Evolutionary conservation across 2,888 invertebrate genomes (phyloP).

Genomic region (Sesamia inferens): DNA sequence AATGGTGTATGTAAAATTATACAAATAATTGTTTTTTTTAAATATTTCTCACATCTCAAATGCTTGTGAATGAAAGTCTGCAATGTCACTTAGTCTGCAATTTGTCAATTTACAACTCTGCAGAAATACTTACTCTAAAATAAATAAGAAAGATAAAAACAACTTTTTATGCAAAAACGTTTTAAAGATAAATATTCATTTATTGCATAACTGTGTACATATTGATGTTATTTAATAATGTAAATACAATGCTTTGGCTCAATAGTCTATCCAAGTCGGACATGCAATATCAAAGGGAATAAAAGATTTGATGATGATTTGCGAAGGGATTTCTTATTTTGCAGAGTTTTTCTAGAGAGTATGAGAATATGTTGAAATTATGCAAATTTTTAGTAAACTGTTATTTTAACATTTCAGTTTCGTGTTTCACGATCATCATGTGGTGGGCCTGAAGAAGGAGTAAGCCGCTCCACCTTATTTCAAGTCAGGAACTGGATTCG

Average conservation of each 20-base stretch:
- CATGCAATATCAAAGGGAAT: no score
- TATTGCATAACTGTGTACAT: no score
- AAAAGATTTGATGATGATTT: background rate
- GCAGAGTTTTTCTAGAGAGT: background rate
- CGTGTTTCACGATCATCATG: slow-evolving; percentile 64
- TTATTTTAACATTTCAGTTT: slow-evolving; percentile 69
- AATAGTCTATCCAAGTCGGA: no score
- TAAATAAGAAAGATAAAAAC: background rate
- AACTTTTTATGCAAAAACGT: background rate
- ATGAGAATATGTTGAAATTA: no score
- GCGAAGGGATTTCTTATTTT: background rate
- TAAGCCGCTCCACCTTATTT: slow-evolving; percentile 62
- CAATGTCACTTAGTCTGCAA: slow-evolving; percentile 43
- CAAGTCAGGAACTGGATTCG: slow-evolving; percentile 76
- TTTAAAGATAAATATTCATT: no score
- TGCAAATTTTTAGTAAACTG: background rate
- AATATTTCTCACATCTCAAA: background rate
- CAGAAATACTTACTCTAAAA: background rate
- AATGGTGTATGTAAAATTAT: slow-evolving; percentile 72
- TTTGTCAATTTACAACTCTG: background rate
- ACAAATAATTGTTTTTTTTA: background rate
- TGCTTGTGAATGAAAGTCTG: slow-evolving; percentile 28
- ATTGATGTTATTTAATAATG: no score
- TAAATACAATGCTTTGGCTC: no score
- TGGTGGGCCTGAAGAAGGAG: slow-evolving; percentile 21